Base-by-base conservation (phyloP, 2,113 vertebrate genomes). In the Urocynchramus pylzowi region DNA sequence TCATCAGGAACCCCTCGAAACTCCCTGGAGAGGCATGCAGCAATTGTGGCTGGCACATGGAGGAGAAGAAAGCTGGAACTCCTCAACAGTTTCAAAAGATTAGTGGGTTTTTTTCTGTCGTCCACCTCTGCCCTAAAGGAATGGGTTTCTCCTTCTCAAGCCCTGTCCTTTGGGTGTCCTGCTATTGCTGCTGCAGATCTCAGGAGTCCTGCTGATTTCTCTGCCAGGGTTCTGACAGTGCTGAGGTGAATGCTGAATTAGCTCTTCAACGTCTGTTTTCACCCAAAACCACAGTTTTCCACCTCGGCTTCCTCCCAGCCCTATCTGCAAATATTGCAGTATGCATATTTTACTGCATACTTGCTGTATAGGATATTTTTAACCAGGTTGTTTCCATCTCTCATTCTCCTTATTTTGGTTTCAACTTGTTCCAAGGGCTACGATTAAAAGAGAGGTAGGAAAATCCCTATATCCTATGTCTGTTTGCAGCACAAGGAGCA, bases 71-170 rank as follows among this genome's bases (percentile, higher is more conserved):
- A 50, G 18, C 5, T 57, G 26, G 8, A 70, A 79, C 5, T 83
- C 42, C 45, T 73, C 44, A 73, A 16, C 1, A 30, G 50, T 92
- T 90, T 57, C 26, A 68, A 52, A 74, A 56, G 42, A 69, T 1
- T 49, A 26, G 1, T 6, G 27, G 3, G 0, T 2, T 2, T 17
- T 76, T 70, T 28, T 5, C n/a, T 45, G 16, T 21, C 6, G 1
- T 63, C 21, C 17, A 20, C 11, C 31, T 89, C 37, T 75, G 12
- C 17, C 13, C 11, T 6, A 30, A 14, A 56, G 0, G 7, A 75
- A 71, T 0, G 1, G 37, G 28, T 37, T 91, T 57, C 28, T 89
- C 15, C 52, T 83, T 44, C 79, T 54, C n/a, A 56, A 74, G 74
- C 16, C 18, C 31, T 10, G 20, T 53, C 59, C 54, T 86, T 81